These are phyloP conservation scores for Tipula lateralis DNA, from an alignment of 2,888 invertebrate species.

Conservation along the genomic window DNA sequence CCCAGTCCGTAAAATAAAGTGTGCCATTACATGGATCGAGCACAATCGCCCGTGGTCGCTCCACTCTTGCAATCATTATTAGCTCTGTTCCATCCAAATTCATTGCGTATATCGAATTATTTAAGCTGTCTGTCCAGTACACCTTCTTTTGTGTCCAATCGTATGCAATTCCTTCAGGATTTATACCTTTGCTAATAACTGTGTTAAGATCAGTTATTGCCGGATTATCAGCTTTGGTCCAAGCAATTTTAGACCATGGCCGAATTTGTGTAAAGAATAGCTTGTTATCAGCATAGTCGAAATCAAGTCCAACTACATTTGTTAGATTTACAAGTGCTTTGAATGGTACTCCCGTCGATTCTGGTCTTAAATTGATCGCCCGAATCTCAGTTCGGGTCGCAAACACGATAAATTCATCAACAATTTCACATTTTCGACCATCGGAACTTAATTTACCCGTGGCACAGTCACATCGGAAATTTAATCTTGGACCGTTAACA, in stretches of 20 bases:
- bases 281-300: slow-evolving; percentile 82
- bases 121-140: slow-evolving; percentile 96
- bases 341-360: slow-evolving; percentile 76
- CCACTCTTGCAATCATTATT: slow-evolving; percentile 89
- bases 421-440: slow-evolving; percentile 70
- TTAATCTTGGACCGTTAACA: slow-evolving; percentile 49
- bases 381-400: slow-evolving; percentile 91
- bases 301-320: slow-evolving; percentile 93
- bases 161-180: slow-evolving; percentile 90
- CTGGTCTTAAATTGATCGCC: slow-evolving; percentile 82
- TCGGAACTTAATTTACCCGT: slow-evolving; percentile 68
- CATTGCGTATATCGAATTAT: slow-evolving; percentile 92
- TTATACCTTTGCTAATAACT: slow-evolving; percentile 73
- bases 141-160: slow-evolving; percentile 98
- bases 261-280: slow-evolving; percentile 90
- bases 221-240: slow-evolving; percentile 69
- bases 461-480: slow-evolving; percentile 84
- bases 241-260: slow-evolving; percentile 84
- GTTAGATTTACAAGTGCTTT: slow-evolving; percentile 78
- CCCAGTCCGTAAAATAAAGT: slow-evolving; percentile 95
- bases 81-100: slow-evolving; percentile 80
- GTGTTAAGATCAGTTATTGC: slow-evolving; percentile 58
- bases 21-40: slow-evolving; percentile 95
- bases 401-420: slow-evolving; percentile 87
- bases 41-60: slow-evolving; percentile 89